These are phyloP conservation scores for Caenorhabditis afra DNA, from an alignment of 2,888 invertebrate species.

Conservation along the genomic window DNA sequence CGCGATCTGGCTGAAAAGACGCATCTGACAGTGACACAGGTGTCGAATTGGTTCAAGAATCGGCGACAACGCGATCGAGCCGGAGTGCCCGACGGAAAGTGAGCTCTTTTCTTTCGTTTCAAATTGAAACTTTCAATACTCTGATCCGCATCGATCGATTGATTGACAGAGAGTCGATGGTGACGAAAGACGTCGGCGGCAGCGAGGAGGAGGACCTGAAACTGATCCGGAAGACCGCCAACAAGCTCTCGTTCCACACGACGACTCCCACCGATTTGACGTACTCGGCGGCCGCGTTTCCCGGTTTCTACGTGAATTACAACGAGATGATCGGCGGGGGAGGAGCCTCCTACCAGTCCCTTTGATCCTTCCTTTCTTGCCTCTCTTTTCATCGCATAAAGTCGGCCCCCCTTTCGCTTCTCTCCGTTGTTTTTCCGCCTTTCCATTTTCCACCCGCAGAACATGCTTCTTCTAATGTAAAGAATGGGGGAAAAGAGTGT, in stretches of 20 bases:
- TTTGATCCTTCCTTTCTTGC: conserved; percentile 24
- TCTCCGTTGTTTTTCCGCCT: conserved; percentile 3
- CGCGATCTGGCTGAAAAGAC: conserved; percentile 85
- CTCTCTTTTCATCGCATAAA: no score
- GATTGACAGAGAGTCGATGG: conserved; percentile 28
- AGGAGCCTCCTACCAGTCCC: conserved; percentile 38
- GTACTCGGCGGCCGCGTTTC: conserved; percentile 32
- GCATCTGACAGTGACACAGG: conserved; percentile 68
- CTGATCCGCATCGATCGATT: background rate
- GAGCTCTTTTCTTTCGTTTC: background rate
- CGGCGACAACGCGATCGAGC: conserved; percentile 94
- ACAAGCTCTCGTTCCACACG: conserved; percentile 15
- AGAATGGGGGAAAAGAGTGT: conserved; percentile 20
- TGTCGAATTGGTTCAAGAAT: conserved; percentile 89
- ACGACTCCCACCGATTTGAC: conserved; percentile 24
- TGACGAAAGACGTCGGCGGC: conserved; percentile 31
- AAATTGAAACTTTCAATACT: no score
- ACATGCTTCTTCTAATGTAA: conserved; percentile 26
- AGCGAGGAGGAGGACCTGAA: conserved; percentile 58
- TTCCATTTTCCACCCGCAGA: background rate
- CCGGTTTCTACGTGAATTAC: conserved; percentile 53
- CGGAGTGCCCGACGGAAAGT: conserved; percentile 89
- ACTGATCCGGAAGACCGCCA: conserved; percentile 29
- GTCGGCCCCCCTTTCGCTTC: background rate
- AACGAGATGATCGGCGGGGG: conserved; percentile 51